Conservation (phyloP, 2,797 vertebrate species). For the Antennarius maculatus region DNA sequence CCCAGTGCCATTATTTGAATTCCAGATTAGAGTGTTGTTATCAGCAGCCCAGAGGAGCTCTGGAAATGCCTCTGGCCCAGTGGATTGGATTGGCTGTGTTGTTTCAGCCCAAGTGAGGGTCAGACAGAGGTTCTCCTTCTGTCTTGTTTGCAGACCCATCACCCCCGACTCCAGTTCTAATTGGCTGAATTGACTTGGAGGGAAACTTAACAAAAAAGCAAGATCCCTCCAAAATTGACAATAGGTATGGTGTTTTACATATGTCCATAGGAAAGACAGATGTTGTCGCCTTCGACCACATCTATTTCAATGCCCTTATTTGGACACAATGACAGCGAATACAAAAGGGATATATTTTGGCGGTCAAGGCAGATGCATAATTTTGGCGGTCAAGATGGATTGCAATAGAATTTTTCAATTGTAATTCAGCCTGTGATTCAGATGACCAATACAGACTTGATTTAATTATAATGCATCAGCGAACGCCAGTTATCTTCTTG, state of each 20-base stretch:
- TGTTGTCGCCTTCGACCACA: slow-evolving; percentile 70
- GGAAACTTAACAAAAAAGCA: slow-evolving; percentile 70
- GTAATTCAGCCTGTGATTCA: background rate
- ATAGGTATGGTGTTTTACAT: slow-evolving; percentile 76
- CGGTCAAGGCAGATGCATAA: slow-evolving; percentile 61
- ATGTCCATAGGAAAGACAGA: slow-evolving; percentile 75
- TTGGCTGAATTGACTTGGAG: slow-evolving; percentile 77
- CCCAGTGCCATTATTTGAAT: slow-evolving; percentile 30
- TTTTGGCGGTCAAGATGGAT: slow-evolving; percentile 35
- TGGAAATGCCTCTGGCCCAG: slow-evolving; percentile 28
- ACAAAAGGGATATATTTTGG: slow-evolving; percentile 70
- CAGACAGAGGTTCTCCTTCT: slow-evolving; percentile 70
- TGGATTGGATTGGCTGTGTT: slow-evolving; percentile 53
- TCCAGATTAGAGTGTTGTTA: slow-evolving; percentile 57
- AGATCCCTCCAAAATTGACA: slow-evolving; percentile 80
- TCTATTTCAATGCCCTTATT: slow-evolving; percentile 71
- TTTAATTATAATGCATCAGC: background rate
- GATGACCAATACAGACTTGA: background rate
- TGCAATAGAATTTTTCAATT: background rate
- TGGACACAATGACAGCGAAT: slow-evolving; percentile 65
- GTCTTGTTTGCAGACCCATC: slow-evolving; percentile 26
- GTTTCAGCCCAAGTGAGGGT: slow-evolving; percentile 65
- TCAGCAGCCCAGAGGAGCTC: slow-evolving; percentile 39
- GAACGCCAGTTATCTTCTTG: background rate
- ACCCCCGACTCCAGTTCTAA: slow-evolving; percentile 62